These are phyloP conservation scores for Dipodomys merriami DNA, from an alignment of 2,113 vertebrate genomes.

Conservation along the genomic window DNA sequence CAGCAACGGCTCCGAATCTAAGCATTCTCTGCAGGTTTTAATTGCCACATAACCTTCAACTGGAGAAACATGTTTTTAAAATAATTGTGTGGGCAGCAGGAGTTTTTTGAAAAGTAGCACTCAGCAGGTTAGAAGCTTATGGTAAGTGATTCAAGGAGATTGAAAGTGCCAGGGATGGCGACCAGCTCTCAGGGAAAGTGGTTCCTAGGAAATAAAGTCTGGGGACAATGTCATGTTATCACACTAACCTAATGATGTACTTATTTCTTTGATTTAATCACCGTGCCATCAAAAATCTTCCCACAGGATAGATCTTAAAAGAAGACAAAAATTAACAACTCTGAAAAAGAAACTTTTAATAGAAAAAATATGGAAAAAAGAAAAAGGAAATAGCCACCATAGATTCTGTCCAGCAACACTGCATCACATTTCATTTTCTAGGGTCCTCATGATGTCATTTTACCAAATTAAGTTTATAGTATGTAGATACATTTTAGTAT, in stretches of 20 bases:
- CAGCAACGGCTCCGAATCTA: background rate
- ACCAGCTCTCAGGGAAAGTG: background rate
- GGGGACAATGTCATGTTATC: background rate
- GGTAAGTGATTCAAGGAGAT: background rate
- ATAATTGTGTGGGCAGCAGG: background rate
- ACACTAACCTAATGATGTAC: accelerated
- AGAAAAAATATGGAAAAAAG: background rate
- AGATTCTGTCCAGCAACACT: background rate
- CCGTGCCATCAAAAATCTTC: background rate
- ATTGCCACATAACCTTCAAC: background rate
- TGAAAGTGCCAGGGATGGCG: background rate
- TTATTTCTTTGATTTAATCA: background rate
- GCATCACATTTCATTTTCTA: background rate
- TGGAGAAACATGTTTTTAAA: background rate
- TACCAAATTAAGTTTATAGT: background rate
- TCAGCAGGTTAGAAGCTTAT: background rate
- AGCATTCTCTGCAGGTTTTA: background rate
- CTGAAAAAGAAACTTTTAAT: background rate
- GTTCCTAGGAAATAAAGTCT: background rate
- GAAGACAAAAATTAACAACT: background rate
- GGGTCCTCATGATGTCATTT: background rate
- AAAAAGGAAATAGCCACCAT: background rate
- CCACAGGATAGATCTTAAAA: background rate
- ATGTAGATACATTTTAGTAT: background rate
- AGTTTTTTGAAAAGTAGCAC: conserved; percentile 21